Conservation (phyloP, 2,113 vertebrate genomes). For the Malaclemys terrapin region DNA sequence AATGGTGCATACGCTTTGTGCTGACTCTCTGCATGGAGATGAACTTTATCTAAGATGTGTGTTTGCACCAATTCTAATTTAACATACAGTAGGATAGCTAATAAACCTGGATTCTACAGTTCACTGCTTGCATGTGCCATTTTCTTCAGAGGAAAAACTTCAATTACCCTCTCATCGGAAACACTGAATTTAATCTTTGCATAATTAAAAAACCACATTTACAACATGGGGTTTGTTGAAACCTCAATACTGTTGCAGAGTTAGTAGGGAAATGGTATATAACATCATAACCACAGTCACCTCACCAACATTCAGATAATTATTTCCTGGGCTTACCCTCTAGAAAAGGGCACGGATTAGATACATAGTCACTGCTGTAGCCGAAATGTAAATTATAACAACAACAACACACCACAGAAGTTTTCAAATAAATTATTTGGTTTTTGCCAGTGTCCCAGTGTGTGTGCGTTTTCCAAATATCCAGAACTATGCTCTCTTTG, state of each 20-base stretch:
- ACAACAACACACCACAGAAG: not conserved
- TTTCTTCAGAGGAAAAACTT: slow-evolving; percentile 49
- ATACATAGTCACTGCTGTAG: not conserved
- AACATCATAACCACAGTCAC: not conserved
- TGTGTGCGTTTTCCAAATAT: not conserved
- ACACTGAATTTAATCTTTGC: slow-evolving; percentile 60
- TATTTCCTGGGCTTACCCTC: slow-evolving; percentile 23
- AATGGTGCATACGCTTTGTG: slow-evolving; percentile 13
- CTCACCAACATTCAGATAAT: slow-evolving; percentile 32
- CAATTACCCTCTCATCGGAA: slow-evolving; percentile 64
- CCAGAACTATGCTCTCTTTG: not conserved
- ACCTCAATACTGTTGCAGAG: not conserved
- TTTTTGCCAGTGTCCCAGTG: not conserved
- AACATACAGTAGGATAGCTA: slow-evolving; percentile 4
- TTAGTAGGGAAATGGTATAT: not conserved
- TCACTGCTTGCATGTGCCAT: slow-evolving; percentile 42
- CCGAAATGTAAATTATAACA: not conserved
- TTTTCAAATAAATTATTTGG: not conserved
- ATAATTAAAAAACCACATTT: slow-evolving; percentile 53
- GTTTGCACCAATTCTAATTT: slow-evolving; percentile 38
- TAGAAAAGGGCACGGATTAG: slow-evolving; percentile 39
- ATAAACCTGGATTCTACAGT: slow-evolving; percentile 38
- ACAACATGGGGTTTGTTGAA: slow-evolving; percentile 36
- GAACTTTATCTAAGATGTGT: not conserved
- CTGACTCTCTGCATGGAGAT: slow-evolving; percentile 25